Base-by-base conservation (phyloP, 1,140 invertebrate species). In the Macrosteles quadrilineatus region DNA sequence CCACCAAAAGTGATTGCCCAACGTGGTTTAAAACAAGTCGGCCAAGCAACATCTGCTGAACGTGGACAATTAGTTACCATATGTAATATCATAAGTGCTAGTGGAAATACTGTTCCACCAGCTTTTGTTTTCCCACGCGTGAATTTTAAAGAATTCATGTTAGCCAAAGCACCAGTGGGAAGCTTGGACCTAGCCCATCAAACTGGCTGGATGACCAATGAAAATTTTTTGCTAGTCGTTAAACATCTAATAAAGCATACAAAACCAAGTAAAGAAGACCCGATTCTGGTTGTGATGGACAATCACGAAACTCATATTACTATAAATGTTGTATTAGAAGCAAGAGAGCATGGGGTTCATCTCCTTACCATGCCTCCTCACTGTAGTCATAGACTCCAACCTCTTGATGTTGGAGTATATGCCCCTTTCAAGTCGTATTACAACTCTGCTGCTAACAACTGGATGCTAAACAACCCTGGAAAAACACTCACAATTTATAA, bases 41-140 rank as follows among this genome's bases (percentile, higher is more conserved):
- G 78, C 4, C 45, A 68, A 30, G 57, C 75, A 1, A 78, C 76
- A 25, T 78, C 77, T n/a, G 73, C 66, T 19, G 78, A 80, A 73
- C 69, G 75, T 71, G 76, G 78, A n/a, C 47, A 50, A 50, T 45
- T 73, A 32, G 73, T 78, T 17, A 80, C 76, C 36, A 68, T 78
- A 21, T 57, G 67, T 19, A 47, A 70, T 45, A 68, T 67, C 63
- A 68, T 78, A 11, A 77, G 73, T 77, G 76, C 78, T 29, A 73
- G 75, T 36, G 77, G 77, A 40, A 76, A 77, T 69, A 40, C 66
- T 50, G 62, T 80, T 27, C 79, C 80, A 64, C 79, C 80, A 40
- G 36, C 80, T 27, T 81, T 82, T 71, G 72, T 81, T 31, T 83
- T 82, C 73, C 78, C n/a, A n/a, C n/a, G n/a, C n/a, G n/a, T n/a